Evolutionary conservation across 2,113 vertebrate species (phyloP), one percentile per base, ranked within the genome.

Genomic region (Chaetodon trifascialis): DNA sequence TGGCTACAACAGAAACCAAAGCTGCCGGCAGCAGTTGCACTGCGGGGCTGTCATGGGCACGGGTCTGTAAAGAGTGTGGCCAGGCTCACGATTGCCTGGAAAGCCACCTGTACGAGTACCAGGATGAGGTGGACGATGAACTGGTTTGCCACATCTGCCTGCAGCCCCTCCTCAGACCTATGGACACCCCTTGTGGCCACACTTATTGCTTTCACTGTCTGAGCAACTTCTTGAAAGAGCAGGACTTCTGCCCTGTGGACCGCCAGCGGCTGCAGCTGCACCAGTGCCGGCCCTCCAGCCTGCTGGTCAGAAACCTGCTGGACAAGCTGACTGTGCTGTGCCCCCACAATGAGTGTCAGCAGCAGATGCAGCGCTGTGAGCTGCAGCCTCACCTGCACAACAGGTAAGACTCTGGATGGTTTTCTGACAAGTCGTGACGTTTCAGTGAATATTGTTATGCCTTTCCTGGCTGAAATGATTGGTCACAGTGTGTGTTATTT

Each of bases 141-240:
- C 93, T 98, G 83, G 91, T 96, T 62, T 98, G 97, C 89, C 97
- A 98, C 89, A 98, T 98, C 83, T 98, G 97, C 86, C 95, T 98
- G 70, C 97, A 98, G 93, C 97, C 97, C 1, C 92, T 98, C 71
- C 94, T 97, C 73, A 95, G 93, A 70, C 97, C 97, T 0, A 97
- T 98, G 96, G 97, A 98, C 93, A 98, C 97, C 0, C 97, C 97
- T 0, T 98, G 97, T 3, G 97, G 97, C 0, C 97, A 98, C 87
- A 98, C 97, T 0, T 98, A 98, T 80, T 98, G 97, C 91, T 97
- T 95, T 82, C 94, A 94, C 71, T 98, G 97, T 90, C 94, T 98
- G 0, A 96, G 97, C 72, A 97, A 91, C 95, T 98, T 98, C 89
- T 94, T 98, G 93, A 96, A 96, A 64, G 97, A 98, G 73, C 96